phyloP scores from a whole-genome alignment of 2,888 invertebrate genomes.

The Spodoptera picta region DNA sequence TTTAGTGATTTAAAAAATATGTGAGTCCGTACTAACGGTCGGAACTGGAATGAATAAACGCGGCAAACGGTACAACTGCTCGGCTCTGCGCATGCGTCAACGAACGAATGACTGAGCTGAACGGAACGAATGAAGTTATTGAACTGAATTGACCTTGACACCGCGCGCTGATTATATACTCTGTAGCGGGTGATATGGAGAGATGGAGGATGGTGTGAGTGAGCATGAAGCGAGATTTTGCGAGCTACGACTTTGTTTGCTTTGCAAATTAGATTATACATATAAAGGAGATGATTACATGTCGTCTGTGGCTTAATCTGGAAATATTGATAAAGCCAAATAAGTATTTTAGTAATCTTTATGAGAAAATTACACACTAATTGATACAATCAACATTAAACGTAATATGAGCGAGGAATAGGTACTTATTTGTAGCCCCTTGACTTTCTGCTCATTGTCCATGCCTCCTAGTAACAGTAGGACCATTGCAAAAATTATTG shows the following conservation, averaged over 20 bases:
- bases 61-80: constrained; percentile 54
- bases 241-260: constrained; percentile 44
- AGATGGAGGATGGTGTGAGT: constrained; percentile 36
- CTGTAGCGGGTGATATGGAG: constrained; percentile 31
- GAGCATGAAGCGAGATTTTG: constrained; percentile 7
- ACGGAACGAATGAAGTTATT: constrained; percentile 58
- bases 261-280: constrained; percentile 49
- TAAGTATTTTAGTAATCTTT: constrained; percentile 5
- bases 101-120: constrained; percentile 61
- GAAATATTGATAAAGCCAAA: constrained; percentile 9
- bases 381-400: constrained; percentile 2
- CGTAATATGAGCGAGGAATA: not conserved
- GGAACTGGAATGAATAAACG: constrained; percentile 73
- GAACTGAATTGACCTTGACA: constrained; percentile 58
- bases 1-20: constrained; percentile 50
- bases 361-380: not conserved
- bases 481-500: constrained; percentile 17
- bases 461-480: not conserved
- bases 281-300: constrained; percentile 34
- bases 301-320: constrained; percentile 16
- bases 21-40: constrained; percentile 67
- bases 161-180: constrained; percentile 49
- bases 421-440: constrained; percentile 6
- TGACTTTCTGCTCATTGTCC: constrained; percentile 1
- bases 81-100: constrained; percentile 61